Evolutionary conservation across 2,797 vertebrate genomes (phyloP).

Genomic region (Characodon lateralis): DNA sequence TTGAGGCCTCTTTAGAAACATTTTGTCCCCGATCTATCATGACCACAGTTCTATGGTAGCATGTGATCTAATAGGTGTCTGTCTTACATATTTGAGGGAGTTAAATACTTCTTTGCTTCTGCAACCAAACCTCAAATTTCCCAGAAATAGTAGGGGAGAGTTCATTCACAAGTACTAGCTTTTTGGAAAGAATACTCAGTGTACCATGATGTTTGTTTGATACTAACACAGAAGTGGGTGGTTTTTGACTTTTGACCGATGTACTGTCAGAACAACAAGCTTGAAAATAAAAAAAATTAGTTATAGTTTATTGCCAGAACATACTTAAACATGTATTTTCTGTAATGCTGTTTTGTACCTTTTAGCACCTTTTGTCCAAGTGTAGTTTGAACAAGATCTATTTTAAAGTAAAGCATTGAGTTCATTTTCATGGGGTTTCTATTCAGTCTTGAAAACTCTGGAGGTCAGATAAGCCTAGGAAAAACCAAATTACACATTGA

Average conservation of each 20-base stretch:
- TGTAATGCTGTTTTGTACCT: not conserved
- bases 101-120: slow-evolving; percentile 2
- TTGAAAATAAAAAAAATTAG: not conserved
- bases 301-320: not conserved
- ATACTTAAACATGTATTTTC: not conserved
- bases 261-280: not conserved
- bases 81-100: not conserved
- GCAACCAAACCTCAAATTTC: not conserved
- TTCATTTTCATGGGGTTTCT: too few relatives aligned
- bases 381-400: not conserved
- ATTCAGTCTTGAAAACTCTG: too few relatives aligned
- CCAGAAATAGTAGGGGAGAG: not conserved
- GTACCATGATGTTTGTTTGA: not conserved
- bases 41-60: slow-evolving; percentile 21
- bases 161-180: not conserved
- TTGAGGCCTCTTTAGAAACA: slow-evolving; percentile 24
- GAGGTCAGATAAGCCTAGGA: too few relatives aligned
- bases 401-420: not conserved
- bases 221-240: not conserved
- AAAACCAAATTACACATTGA: too few relatives aligned
- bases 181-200: not conserved
- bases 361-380: not conserved
- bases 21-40: slow-evolving; percentile 10
- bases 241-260: not conserved
- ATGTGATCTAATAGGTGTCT: slow-evolving; percentile 8